phyloP scores from a whole-genome alignment of 2,888 invertebrate species.

The Hirtodrosophila trivittata region DNA sequence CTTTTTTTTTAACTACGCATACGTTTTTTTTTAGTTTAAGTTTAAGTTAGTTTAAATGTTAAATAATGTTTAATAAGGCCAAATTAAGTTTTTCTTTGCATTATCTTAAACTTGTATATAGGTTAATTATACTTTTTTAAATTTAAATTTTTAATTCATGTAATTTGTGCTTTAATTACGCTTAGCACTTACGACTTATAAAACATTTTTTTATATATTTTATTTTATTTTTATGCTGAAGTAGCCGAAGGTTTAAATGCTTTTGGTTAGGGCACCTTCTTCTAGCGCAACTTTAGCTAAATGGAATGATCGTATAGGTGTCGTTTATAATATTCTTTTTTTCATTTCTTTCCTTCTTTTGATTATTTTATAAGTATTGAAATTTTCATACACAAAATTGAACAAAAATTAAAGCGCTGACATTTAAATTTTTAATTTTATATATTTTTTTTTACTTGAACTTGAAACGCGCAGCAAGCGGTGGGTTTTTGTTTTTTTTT shows the following conservation, averaged over 20 bases:
- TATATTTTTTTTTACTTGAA: slow-evolving; percentile 34
- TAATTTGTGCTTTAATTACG: slow-evolving; percentile 27
- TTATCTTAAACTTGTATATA: slow-evolving; percentile 43
- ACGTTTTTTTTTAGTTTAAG: slow-evolving; percentile 16
- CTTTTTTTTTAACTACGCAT: slow-evolving; percentile 35
- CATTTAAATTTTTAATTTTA: slow-evolving; percentile 5
- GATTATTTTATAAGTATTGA: slow-evolving; percentile 17
- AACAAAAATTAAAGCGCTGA: slow-evolving; percentile 17
- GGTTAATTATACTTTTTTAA: slow-evolving; percentile 40
- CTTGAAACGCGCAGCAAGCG: slow-evolving; percentile 73
- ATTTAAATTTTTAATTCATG: slow-evolving; percentile 25
- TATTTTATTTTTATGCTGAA: slow-evolving; percentile 42
- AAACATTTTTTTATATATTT: slow-evolving; percentile 23
- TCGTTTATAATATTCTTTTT: slow-evolving; percentile 42
- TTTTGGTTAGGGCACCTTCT: slow-evolving; percentile 50
- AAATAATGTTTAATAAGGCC: slow-evolving; percentile 82
- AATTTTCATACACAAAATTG: slow-evolving; percentile 35
- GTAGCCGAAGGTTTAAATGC: slow-evolving; percentile 75
- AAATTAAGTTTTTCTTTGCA: slow-evolving; percentile 76
- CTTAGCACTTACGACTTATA: slow-evolving; percentile 48
- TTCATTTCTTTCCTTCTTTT: slow-evolving; percentile 24
- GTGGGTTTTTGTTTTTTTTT: slow-evolving; percentile 68
- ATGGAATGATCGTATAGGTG: slow-evolving; percentile 80
- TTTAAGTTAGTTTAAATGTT: slow-evolving; percentile 57
- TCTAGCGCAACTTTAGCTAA: slow-evolving; percentile 63